Conservation (phyloP, 2,888 invertebrate genomes). For the Branchellion lobata region DNA sequence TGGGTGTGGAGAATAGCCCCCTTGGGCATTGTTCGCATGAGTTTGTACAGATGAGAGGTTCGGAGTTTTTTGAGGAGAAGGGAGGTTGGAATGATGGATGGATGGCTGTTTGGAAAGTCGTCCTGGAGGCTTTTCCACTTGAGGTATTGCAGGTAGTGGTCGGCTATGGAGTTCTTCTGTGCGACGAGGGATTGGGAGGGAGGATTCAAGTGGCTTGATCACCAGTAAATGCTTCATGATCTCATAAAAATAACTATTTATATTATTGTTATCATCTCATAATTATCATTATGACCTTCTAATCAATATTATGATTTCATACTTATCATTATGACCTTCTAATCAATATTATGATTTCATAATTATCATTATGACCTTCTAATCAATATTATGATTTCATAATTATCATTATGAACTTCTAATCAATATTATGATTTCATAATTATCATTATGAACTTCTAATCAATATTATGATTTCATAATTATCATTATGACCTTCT, state of each 20-base stretch:
- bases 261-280: constrained; percentile 12
- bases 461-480: no score
- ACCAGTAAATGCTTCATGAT: not conserved
- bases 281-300: no score
- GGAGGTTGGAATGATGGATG: constrained; percentile 47
- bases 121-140: constrained; percentile 48
- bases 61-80: constrained; percentile 45
- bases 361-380: no score
- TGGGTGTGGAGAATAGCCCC: constrained; percentile 51
- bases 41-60: constrained; percentile 46
- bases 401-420: no score
- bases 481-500: no score
- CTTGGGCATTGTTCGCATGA: constrained; percentile 49
- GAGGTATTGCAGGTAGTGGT: constrained; percentile 49
- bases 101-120: constrained; percentile 41
- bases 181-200: not conserved
- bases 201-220: not conserved
- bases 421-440: no score
- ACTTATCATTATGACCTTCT: no score
- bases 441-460: no score
- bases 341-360: no score
- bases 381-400: no score
- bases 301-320: no score
- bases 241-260: constrained; percentile 24
- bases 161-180: constrained; percentile 48